Evolutionary conservation across 2,797 vertebrate species (phyloP).

Genomic region (Platalea minor): DNA sequence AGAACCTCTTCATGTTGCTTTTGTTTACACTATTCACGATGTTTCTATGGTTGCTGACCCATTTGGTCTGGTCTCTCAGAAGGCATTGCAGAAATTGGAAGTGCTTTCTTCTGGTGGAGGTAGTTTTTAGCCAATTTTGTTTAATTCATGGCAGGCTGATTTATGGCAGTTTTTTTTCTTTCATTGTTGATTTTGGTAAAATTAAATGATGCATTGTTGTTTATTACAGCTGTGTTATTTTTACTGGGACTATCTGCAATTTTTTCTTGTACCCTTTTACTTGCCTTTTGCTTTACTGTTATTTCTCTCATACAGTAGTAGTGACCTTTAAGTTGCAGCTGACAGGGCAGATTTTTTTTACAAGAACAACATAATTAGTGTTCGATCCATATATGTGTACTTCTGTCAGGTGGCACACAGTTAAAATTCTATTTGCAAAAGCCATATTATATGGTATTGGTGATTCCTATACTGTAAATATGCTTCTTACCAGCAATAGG

Average conservation of each 20-base stretch:
- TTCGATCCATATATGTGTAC: neutral
- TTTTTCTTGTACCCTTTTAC: neutral
- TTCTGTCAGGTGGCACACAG: constrained; percentile 4
- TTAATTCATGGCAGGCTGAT: neutral
- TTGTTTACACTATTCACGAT: neutral
- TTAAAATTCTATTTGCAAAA: constrained; percentile 47
- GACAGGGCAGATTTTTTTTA: constrained; percentile 33
- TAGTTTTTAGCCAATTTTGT: neutral
- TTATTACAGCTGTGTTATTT: neutral
- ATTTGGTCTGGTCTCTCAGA: neutral
- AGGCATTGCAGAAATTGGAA: neutral
- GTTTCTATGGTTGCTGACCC: neutral
- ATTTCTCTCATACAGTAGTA: neutral
- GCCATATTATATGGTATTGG: neutral
- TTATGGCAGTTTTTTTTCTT: neutral
- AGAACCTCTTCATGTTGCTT: neutral
- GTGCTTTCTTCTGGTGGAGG: neutral
- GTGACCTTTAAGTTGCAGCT: neutral
- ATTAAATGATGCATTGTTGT: neutral
- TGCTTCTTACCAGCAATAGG: neutral
- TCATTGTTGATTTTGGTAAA: neutral
- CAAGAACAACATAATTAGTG: constrained; percentile 36
- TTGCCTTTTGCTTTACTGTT: neutral
- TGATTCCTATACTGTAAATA: constrained; percentile 38
- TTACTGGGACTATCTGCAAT: neutral